Evolutionary conservation across 2,113 vertebrate species (phyloP).

Genomic region (Colius striatus): DNA sequence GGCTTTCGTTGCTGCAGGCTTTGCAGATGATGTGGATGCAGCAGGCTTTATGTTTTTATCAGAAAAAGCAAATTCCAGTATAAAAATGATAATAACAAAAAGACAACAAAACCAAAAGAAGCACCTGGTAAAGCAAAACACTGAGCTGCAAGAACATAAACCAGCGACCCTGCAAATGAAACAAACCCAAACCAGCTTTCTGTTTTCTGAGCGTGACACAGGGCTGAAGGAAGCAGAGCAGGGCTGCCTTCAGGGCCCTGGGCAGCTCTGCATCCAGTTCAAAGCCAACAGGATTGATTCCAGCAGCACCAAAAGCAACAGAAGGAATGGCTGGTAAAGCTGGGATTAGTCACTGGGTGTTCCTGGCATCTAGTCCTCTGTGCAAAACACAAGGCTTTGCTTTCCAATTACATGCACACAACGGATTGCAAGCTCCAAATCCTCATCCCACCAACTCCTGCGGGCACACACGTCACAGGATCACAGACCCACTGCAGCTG

Average conservation of each 20-base stretch:
- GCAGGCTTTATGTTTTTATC: slow-evolving; percentile 74
- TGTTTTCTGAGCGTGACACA: slow-evolving; percentile 70
- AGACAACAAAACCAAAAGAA: slow-evolving; percentile 67
- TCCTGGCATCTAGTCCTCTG: neutral
- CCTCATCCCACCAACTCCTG: neutral
- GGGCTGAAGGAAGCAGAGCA: rapidly evolving
- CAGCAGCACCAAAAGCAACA: neutral
- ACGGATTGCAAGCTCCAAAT: neutral
- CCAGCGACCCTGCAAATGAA: slow-evolving; percentile 40
- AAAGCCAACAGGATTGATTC: neutral
- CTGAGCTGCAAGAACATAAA: slow-evolving; percentile 47
- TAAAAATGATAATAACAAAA: slow-evolving; percentile 26
- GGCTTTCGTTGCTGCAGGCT: slow-evolving; percentile 78
- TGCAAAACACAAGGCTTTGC: neutral
- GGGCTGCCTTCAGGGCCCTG: rapidly evolving
- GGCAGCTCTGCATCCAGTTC: neutral
- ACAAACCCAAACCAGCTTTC: slow-evolving; percentile 7
- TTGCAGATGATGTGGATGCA: slow-evolving; percentile 70
- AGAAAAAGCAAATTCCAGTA: slow-evolving; percentile 64
- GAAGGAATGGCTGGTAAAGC: neutral
- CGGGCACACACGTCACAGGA: neutral
- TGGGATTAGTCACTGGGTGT: neutral
- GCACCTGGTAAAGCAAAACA: slow-evolving; percentile 69
- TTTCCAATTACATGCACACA: neutral
- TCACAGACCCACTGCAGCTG: no score